Evolutionary conservation across 2,888 invertebrate species (phyloP), one percentile per base, ranked within the genome.

Genomic region (Caenorhabditis sinica): DNA sequence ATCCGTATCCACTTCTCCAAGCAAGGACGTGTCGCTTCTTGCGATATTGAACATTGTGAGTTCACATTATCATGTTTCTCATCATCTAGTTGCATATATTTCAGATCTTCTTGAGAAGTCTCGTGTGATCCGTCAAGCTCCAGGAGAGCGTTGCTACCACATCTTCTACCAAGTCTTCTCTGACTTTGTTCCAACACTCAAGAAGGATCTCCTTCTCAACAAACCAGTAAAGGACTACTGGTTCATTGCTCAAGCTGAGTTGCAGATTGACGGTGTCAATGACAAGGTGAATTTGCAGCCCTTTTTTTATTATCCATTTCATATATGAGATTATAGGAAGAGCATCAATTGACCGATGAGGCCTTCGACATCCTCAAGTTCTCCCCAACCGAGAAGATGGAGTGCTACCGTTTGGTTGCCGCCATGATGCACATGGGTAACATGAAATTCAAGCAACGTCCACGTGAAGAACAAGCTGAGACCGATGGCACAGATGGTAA

Each of bases 361-460:
- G 98, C 98, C 94, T 98, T 99, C 95, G 97, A 98, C 94, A 96
- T 99, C 92, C 95, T 99, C 95, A 98, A 98, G 93, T 99, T 99
- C 96, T 96, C 96, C 92, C 95, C 96, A 94, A 95, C 96, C 93
- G 98, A 99, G 94, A 98, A 98, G 95, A 95, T 96, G 94, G 95
- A 98, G 94, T 96, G 98, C 93, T 99, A 97, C 95, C 97, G 96
- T 94, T 96, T 98, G 94, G 97, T 97, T 91, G 97, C 97, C 93
- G 95, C 97, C 93, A 97, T 99, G 93, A 97, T 99, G 97, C 98
- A 99, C 94, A 97, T 99, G 96, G 99, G 99, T 95, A 96, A 96
- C 94, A 97, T 99, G 97, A 98, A 98, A 95, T 99, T 99, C 96
- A 99, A 99, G 95, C 99, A 99, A 95, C 96, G 98, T 95, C 98